Base-by-base conservation (phyloP, 92 coral and sea anemone species). In the Siderastrea siderea region DNA sequence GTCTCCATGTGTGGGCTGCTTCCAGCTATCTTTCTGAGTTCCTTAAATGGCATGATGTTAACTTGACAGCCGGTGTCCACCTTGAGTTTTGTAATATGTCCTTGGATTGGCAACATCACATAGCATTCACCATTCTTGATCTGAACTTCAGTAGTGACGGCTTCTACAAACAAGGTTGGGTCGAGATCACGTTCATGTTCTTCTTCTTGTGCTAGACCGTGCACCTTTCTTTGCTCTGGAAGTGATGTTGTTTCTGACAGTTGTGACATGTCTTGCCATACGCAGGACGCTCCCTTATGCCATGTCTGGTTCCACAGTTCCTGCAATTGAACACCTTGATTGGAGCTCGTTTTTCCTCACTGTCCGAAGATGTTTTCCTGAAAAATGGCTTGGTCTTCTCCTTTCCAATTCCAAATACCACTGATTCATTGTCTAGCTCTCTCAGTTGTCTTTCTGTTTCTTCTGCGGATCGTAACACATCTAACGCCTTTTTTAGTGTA, bases 401-500 rank as follows among this genome's bases (percentile, higher is more conserved):
- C 71, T 0, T 81, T 81, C 85, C 85, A 81, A 81, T 47, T 82
- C 78, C 78, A 82, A 69, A 72, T n/a, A 57, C 48, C 58, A 80
- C 57, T 46, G 73, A 67, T 71, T 86, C 90, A 15, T 60, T 86
- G 78, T 86, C 85, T 47, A 86, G 69, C 59, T 79, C 80, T 86
- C 68, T 79, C 58, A 71, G 68, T 78, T 78, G 80, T 70, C 14
- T 79, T 57, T 86, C 90, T 14, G 90, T 86, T 38, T 79, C 90
- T 51, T 86, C 90, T 78, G 85, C 90, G 54, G 90, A 86, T 86
- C 90, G 69, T 44, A 78, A 85, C 71, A n/a, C 91, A 87, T 72
- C 75, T 81, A 87, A 67, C 54, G 82, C 86, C 68, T 81, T 87
- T 49, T 87, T 81, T 2, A 80, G 81, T 71, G 91, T 80, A 19